Conservation (phyloP, 1,140 invertebrate species). For the Caerostris extrusa region DNA sequence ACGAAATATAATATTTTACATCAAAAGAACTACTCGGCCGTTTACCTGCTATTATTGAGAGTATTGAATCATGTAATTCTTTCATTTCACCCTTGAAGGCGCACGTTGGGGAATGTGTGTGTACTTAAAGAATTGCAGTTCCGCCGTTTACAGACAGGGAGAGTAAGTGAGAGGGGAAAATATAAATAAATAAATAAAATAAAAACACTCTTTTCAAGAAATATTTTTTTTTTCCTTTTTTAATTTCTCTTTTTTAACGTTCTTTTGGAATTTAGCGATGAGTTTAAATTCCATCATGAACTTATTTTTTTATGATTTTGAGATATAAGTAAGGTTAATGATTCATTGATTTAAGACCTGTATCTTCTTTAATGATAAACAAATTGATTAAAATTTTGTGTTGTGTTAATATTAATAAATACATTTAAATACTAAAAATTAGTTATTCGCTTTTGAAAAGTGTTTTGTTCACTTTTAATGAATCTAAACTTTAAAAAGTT, state of each 20-base stretch:
- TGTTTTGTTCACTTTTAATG: too few relatives aligned
- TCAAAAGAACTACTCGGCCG: constrained; percentile 36
- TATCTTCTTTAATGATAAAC: too few relatives aligned
- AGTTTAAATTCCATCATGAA: too few relatives aligned
- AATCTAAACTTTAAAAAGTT: too few relatives aligned
- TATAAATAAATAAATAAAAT: neutral
- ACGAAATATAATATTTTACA: neutral
- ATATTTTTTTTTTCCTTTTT: neutral
- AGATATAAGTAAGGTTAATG: neutral
- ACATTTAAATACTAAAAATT: too few relatives aligned
- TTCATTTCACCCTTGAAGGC: constrained; percentile 6
- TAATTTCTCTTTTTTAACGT: neutral
- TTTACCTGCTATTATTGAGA: constrained; percentile 48
- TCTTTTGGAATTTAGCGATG: neutral
- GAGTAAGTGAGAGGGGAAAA: neutral
- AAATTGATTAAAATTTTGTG: too few relatives aligned
- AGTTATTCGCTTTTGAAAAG: too few relatives aligned
- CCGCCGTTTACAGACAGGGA: neutral
- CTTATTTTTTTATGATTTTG: neutral
- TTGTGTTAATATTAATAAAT: too few relatives aligned
- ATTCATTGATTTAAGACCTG: too few relatives aligned
- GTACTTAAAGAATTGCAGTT: neutral
- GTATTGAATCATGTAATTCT: constrained; percentile 66
- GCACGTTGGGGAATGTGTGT: neutral
- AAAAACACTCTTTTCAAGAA: neutral